Base-by-base conservation (phyloP, 2,888 invertebrate genomes). In the Limnephilus marmoratus region DNA sequence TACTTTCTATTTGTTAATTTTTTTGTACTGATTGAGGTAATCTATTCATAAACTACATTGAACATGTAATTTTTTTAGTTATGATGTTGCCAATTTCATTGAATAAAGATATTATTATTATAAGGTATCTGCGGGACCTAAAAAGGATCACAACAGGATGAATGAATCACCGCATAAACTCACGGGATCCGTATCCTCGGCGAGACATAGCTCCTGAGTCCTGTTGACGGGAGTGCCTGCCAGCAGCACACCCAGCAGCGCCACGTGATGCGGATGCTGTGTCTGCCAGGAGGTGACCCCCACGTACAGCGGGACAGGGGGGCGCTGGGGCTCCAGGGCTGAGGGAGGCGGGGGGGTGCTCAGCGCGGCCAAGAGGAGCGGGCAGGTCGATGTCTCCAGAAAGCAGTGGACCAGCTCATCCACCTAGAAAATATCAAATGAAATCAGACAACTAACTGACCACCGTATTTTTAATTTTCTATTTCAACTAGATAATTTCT, bases 361-460 rank as follows among this genome's bases (percentile, higher is more conserved):
- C 18, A 97, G 95, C 0, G 96, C 95, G 0, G 97, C 97, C 92
- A 95, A 95, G 94, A 98, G 97, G 0, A 97, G 94, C 9, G 96
- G 96, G 94, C 99, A 99, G 92, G 97, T 97, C 24, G 97, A 97
- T 93, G 97, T 97, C 90, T 96, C 95, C 93, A 98, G 95, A 95
- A 98, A 98, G 95, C 99, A 99, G 94, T 97, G 96, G 34, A 98
- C 95, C 94, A 98, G 96, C 94, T 98, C 98, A 95, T 98, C 97
- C 0, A 97, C 96, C 97, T 97, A 94, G 34, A 90, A 90, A 81
- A 53, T 2, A 93, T 82, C n/a, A 83, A 83, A 83, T 37, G 7
- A 37, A n/a, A 68, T 68, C 68, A 15, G 15, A 15, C 15, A 53
- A 53, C 53, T 68, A 68, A 24, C 68, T 68, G 68, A 68, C 7